Conservation (phyloP, 2,888 invertebrate genomes). For the Metacarcinus magister region DNA sequence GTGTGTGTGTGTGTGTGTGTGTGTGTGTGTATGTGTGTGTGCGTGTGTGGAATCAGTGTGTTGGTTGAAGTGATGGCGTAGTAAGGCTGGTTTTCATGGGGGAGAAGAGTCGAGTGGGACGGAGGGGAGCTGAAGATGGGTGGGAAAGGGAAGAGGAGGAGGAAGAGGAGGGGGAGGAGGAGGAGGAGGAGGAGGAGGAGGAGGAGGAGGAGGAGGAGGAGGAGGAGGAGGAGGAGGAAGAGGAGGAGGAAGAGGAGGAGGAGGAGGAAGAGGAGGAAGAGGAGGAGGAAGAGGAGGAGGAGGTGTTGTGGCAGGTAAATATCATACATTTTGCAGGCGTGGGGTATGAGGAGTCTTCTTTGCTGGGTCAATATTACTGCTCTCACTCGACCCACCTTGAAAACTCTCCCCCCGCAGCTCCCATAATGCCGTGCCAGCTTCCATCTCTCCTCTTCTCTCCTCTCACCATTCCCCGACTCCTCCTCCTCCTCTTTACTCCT, state of each 20-base stretch:
- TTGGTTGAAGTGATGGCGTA: neutral
- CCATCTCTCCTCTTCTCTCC: conserved; percentile 12
- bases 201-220: neutral
- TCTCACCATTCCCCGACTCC: neutral
- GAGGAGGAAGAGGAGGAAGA: neutral
- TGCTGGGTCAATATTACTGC: conserved; percentile 65
- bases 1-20: too few relatives aligned
- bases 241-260: conserved; percentile 37
- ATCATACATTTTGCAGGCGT: conserved; percentile 73
- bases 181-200: neutral
- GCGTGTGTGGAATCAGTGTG: neutral
- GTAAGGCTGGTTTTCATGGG: neutral
- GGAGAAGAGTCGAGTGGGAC: neutral
- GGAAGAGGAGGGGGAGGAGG: neutral
- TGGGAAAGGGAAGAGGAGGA: neutral
- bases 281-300: neutral
- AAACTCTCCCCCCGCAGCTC: neutral
- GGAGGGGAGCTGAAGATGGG: neutral
- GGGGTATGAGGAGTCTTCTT: conserved; percentile 65
- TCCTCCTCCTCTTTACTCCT: neutral
- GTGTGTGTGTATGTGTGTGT: neutral
- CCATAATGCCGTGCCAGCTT: neutral
- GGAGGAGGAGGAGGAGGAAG: neutral
- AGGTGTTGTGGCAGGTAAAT: conserved; percentile 61
- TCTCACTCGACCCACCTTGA: conserved; percentile 53